A percentile compares a stretch with the other conserved stretches of the same genome.
Evolutionary conservation across 2,888 invertebrate species (phyloP).

Genomic region (Apoderus coryli): DNA sequence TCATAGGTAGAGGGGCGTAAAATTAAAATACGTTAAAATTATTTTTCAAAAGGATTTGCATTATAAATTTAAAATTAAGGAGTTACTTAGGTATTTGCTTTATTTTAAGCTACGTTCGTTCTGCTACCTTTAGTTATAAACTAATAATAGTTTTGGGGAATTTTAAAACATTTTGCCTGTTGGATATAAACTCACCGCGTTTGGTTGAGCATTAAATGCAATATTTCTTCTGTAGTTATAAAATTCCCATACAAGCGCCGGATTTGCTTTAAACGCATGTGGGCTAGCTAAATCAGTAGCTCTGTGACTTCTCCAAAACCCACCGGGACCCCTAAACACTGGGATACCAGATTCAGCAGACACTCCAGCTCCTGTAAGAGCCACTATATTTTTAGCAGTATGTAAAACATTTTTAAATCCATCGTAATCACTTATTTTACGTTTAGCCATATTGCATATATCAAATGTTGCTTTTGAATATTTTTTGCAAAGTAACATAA

Average conservation of each 20-base stretch:
- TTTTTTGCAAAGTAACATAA: too few species aligned
- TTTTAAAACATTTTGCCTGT: background rate
- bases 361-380: constrained; percentile 89
- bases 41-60: too few species aligned
- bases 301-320: constrained; percentile 65
- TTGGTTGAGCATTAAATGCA: constrained; percentile 56
- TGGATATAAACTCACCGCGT: constrained; percentile 39
- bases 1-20: too few species aligned
- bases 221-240: constrained; percentile 72
- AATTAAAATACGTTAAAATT: too few species aligned
- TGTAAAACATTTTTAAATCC: constrained; percentile 44
- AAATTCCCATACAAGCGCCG: constrained; percentile 81
- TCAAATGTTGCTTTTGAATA: too few species aligned
- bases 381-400: constrained; percentile 43
- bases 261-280: constrained; percentile 53
- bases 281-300: constrained; percentile 54
- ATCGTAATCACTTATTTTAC: constrained; percentile 22
- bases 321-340: constrained; percentile 71
- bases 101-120: too few species aligned
- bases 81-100: too few species aligned
- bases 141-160: constrained; percentile 1
- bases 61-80: too few species aligned
- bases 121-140: background rate
- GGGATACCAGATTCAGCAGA: constrained; percentile 92
- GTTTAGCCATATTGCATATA: constrained; percentile 17